Base-by-base conservation (phyloP, 2,113 vertebrate species). In the Cyanistes caeruleus region DNA sequence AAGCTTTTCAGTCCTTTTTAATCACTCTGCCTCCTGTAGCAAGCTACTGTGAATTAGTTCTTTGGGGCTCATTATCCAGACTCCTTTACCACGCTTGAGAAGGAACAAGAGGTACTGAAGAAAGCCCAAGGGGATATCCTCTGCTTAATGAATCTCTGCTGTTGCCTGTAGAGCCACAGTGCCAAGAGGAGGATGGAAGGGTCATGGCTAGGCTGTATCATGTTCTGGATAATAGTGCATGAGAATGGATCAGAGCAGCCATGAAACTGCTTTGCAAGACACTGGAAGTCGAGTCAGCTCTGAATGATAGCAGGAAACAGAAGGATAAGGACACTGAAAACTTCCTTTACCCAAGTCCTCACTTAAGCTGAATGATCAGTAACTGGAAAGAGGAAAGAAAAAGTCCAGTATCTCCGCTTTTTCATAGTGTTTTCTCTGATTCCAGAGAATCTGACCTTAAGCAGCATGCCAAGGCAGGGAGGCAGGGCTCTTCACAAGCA, bases 1-100 rank as follows among this genome's bases (percentile, higher is more conserved):
- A 73, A 91, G 82, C 82, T 78, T 94, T 93, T 94, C 81, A 84
- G 74, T 68, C 46, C 73, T 82, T 92, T 92, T 91, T 78, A 95
- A 84, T 82, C 56, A 79, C 31, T 53, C 43, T 85, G 80, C 53
- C 80, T 94, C 56, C 41, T 4, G 21, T 46, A 93, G 73, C 18
- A 80, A 86, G 51, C 53, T 82, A 41, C 73, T 75, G 56, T 82
- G 84, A 95, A 92, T 72, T 75, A 76, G 21, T 82, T 95, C 86
- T 89, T 84, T 56, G 25, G 53, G 52, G 12, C 28, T 89, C 43
- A 64, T 95, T 91, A 87, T 92, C 84, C 87, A 65, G 77, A 30
- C 60, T 94, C 27, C 30, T 94, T 94, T 73, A 79, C 37, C 25
- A 84, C 24, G 16, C 35, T 78, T 1, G 3, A 56, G 75, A 74